Evolutionary conservation across 2,888 invertebrate genomes (phyloP), one percentile per base, ranked within the genome.

Genomic region (Eutolmus rufibarbis): DNA sequence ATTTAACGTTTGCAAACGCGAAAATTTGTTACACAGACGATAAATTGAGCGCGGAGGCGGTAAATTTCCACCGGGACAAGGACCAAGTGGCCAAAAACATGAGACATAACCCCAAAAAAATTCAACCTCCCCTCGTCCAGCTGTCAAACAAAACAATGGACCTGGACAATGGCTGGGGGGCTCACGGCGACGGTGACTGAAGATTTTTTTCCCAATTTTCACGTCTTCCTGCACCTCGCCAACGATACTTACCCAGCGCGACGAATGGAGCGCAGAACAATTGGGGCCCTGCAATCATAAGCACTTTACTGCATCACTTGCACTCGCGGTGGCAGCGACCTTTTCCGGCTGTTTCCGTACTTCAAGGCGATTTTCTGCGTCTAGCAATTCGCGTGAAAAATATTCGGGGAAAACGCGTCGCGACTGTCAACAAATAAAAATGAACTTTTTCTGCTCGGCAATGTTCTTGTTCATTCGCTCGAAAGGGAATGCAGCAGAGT

Each of bases 351-450:
- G 28, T 23, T 66, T 66, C 40, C 76, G 76, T 37, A 28, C 76
- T 76, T 37, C 40, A 7, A 51, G 8, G 31, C 46, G 9, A 79
- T 79, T 79, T 79, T 79, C 79, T 40, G 31, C 19, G 28, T 79
- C 23, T 28, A 43, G 9, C 28, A 31, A 12, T 79, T 79, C 40
- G 34, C 34, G 34, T 34, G 34, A 37, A 78, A 46, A 78, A 12
- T 78, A 78, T 78, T 43, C 28, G 23, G 56, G 79, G 19, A 82
- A 81, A 82, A 79, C 79, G 79, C 82, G 82, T 82, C 82, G 82
- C 82, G 82, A 82, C 82, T 74, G 74, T 84, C 84, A 84, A 84
- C 84, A 84, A 84, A 84, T 84, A 84, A 84, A 84, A 84, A 84
- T 81, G 81, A 81, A 51, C 34, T 31, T 51, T 43, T 78, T 43